Evolutionary conservation across 2,797 vertebrate genomes (phyloP).

Genomic region (Pyrrhura leucotis): DNA sequence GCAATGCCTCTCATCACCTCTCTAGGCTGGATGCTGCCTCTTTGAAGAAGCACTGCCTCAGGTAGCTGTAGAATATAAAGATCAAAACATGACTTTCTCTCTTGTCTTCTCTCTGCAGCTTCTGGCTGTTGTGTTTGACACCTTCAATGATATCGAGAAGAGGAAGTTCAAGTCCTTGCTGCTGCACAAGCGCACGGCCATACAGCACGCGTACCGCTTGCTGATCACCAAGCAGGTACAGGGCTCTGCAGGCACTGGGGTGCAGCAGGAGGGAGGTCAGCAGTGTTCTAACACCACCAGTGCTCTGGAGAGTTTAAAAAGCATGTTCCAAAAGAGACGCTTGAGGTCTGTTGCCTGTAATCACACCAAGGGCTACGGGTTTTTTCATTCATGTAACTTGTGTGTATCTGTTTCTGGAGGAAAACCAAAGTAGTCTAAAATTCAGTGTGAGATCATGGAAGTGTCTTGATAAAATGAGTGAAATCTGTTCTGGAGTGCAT

Average conservation of each 20-base stretch:
- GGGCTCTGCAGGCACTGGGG: neutral
- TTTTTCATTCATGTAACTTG: neutral
- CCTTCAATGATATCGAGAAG: slow-evolving; percentile 96
- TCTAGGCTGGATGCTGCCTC: neutral
- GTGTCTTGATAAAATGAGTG: neutral
- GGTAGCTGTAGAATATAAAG: neutral
- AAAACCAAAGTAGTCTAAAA: neutral
- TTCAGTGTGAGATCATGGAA: neutral
- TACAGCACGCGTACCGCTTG: slow-evolving; percentile 90
- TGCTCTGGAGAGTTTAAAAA: neutral
- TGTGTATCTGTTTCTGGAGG: neutral
- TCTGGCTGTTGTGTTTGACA: slow-evolving; percentile 96
- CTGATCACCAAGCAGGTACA: slow-evolving; percentile 90
- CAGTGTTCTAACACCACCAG: neutral
- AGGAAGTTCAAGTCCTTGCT: slow-evolving; percentile 96
- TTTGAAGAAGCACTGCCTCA: neutral
- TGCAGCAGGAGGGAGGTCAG: no score
- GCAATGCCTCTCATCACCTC: neutral
- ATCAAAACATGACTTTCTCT: neutral
- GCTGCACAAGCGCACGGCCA: slow-evolving; percentile 92
- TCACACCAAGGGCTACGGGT: neutral
- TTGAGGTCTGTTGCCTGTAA: neutral
- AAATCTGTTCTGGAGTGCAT: neutral
- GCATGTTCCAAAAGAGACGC: neutral
- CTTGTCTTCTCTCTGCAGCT: slow-evolving; percentile 78